Evolutionary conservation across 2,797 vertebrate species (phyloP).

Genomic region (Podarcis siculus): DNA sequence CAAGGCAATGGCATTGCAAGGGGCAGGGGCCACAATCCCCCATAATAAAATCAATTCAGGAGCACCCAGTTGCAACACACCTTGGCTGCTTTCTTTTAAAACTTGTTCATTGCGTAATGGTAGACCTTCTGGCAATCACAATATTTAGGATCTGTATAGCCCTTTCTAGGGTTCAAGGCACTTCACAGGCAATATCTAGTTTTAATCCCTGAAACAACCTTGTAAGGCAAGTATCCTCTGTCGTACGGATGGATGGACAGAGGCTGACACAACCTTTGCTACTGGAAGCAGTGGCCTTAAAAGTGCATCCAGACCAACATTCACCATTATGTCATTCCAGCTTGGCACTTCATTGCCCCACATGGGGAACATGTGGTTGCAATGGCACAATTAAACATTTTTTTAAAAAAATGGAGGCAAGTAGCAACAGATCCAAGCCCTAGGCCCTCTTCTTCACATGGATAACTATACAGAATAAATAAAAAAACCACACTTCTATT

Average conservation of each 20-base stretch:
- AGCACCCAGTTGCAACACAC: neutral
- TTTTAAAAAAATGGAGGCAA: neutral
- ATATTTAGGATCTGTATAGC: too few species aligned
- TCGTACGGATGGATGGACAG: too few species aligned
- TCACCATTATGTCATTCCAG: neutral
- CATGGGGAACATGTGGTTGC: too few species aligned
- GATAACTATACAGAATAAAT: neutral
- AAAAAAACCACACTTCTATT: neutral
- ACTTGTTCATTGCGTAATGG: neutral
- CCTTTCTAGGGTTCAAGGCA: neutral
- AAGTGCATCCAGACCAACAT: neutral
- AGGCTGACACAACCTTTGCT: neutral
- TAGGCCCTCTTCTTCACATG: neutral
- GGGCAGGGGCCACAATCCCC: neutral
- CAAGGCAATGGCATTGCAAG: neutral
- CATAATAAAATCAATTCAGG: neutral
- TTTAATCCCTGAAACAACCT: too few species aligned
- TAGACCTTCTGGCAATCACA: neutral
- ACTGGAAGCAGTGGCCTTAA: neutral
- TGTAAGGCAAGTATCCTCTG: too few species aligned
- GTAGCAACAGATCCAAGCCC: neutral
- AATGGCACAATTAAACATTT: neutral
- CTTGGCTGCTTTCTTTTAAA: neutral
- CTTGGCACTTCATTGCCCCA: neutral
- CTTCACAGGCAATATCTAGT: neutral